A percentile compares a stretch with the other conserved stretches of the same genome.
Conservation (phyloP, 2,113 vertebrate species). For the Salvator merianae region DNA sequence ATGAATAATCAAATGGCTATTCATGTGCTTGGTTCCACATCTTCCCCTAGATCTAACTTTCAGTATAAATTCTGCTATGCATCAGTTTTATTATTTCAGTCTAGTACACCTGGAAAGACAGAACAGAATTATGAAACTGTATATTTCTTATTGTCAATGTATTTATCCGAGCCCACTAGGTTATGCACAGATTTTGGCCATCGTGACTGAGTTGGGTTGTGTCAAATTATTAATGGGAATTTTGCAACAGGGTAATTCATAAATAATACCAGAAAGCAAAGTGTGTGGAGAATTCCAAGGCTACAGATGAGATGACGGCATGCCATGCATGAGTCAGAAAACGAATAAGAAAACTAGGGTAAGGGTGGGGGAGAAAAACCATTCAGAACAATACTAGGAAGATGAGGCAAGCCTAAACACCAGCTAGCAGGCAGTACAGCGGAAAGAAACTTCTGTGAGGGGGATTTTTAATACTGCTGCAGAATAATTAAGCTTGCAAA, state of each 20-base stretch:
- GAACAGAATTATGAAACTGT: neutral
- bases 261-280: neutral
- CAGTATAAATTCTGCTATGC: neutral
- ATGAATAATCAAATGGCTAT: neutral
- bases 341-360: neutral
- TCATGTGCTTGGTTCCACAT: neutral
- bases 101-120: neutral
- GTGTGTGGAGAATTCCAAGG: neutral
- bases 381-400: neutral
- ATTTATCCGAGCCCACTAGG: too few species aligned
- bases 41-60: neutral
- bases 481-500: neutral
- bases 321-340: neutral
- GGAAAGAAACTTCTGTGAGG: neutral
- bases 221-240: too few species aligned
- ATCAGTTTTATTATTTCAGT: neutral
- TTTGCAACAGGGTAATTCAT: neutral
- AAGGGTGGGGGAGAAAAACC: neutral
- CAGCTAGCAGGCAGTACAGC: neutral
- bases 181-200: neutral
- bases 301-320: neutral
- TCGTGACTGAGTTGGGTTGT: too few species aligned
- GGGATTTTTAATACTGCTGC: too few species aligned
- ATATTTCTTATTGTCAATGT: neutral
- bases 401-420: neutral